A percentile compares a stretch with the other conserved stretches of the same genome.
These are phyloP conservation scores for Ricordea florida DNA, from an alignment of 92 coral and sea anemone species.

Conservation along the genomic window DNA sequence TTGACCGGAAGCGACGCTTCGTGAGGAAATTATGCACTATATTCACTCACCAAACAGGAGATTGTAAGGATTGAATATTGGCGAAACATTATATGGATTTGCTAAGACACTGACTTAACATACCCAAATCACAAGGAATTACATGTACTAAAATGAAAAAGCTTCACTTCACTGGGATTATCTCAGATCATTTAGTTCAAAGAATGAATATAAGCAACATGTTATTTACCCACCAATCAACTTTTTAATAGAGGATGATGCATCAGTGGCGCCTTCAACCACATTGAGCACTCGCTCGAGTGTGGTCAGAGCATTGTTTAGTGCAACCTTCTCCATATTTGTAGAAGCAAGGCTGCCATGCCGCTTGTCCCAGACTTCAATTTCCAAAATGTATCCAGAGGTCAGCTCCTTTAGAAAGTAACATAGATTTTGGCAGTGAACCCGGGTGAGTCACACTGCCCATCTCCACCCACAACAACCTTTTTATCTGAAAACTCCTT, in stretches of 20 bases:
- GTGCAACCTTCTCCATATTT: constrained; percentile 26
- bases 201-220: too few species aligned
- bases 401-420: constrained; percentile 30
- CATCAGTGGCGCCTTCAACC: constrained; percentile 36
- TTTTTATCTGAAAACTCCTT: neutral
- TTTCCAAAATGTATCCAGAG: constrained; percentile 9
- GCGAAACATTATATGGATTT: too few species aligned
- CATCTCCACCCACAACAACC: constrained; percentile 28
- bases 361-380: constrained; percentile 34
- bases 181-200: too few species aligned
- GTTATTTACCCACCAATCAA: constrained; percentile 14
- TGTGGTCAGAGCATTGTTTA: neutral
- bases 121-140: too few species aligned
- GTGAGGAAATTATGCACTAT: too few species aligned
- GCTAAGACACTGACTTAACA: too few species aligned
- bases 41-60: too few species aligned
- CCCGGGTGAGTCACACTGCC: constrained; percentile 48
- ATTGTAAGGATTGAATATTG: too few species aligned
- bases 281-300: constrained; percentile 2
- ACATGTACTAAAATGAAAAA: too few species aligned
- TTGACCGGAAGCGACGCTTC: too few species aligned
- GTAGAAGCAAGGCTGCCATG: constrained; percentile 25
- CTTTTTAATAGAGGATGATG: constrained; percentile 35
- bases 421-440: constrained; percentile 26
- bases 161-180: too few species aligned